Evolutionary conservation across 2,888 invertebrate genomes (phyloP), one percentile per base, ranked within the genome.

Genomic region (Scaptomyza tumidula): DNA sequence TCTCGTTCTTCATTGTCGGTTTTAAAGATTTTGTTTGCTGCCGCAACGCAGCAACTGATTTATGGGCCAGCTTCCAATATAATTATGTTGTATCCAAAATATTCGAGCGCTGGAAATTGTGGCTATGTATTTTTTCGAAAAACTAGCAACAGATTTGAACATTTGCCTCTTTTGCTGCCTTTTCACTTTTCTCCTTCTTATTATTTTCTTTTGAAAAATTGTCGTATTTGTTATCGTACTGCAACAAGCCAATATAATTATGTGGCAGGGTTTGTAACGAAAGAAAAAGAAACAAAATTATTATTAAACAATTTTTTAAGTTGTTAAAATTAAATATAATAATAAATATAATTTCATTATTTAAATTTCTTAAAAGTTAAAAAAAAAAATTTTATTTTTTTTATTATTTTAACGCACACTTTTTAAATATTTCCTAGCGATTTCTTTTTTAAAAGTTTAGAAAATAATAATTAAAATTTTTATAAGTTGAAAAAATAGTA

Each of bases 41-140:
- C 53, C 59, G 63, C 79, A 60, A 61, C 60, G 2, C n/a, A 19
- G 68, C 62, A 71, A 74, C 88, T 83, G 83, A 83, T 83, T 88
- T 83, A 83, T 83, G 85, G 67, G 70, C 71, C 81, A 75, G 84
- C 86, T 83, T 88, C 88, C 71, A 80, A 83, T 86, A 88, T 88
- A 86, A 83, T 83, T 88, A 83, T 83, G 84, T 72, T 88, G 79
- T 77, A 86, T 80, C 75, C 87, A 59, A 87, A 83, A 80, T 75
- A 61, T 64, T 63, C 68, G 58, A 65, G 60, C 58, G 64, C 35
- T 79, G 86, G 59, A 86, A 79, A 66, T 4, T 24, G 24, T 24
- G 57, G 69, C 72, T 39, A 75, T 64, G 67, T 82, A 71, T 87
- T 82, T 84, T 79, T 85, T 85, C 50, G 66, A 85, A 85, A 75